These are phyloP conservation scores for Lutraria rhynchaena DNA, from an alignment of 1,140 invertebrate species.

Conservation along the genomic window DNA sequence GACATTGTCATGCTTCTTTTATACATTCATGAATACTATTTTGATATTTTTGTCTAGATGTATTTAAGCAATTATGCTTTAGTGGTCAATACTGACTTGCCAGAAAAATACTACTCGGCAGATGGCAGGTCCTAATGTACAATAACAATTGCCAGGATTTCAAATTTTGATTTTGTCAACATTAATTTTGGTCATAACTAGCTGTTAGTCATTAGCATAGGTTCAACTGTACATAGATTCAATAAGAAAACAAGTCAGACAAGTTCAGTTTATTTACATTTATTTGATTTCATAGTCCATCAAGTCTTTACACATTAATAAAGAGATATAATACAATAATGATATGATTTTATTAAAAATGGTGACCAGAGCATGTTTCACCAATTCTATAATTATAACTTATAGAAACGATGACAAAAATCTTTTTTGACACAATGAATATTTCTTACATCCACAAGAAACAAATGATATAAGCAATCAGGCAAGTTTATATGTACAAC, in stretches of 20 bases:
- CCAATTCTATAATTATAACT: neutral
- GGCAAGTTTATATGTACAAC: neutral
- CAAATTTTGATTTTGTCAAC: no score
- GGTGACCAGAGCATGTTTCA: conserved; percentile 2
- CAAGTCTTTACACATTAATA: conserved; percentile 32
- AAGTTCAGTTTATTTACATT: conserved; percentile 26
- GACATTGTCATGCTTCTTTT: no score
- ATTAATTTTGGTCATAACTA: no score
- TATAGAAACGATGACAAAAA: neutral
- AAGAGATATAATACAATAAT: conserved; percentile 38
- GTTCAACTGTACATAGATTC: no score
- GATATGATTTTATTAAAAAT: conserved; percentile 13
- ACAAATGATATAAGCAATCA: neutral
- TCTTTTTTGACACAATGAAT: neutral
- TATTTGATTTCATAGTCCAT: conserved; percentile 40
- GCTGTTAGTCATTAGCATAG: no score
- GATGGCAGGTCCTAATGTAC: no score
- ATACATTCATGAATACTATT: no score
- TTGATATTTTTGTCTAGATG: no score
- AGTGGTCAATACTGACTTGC: no score
- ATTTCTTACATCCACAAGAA: neutral
- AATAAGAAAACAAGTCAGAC: neutral
- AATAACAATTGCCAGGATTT: no score
- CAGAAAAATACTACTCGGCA: no score
- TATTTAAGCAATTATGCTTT: no score